A percentile compares a stretch with the other conserved stretches of the same genome.
Conservation (phyloP, 2,797 vertebrate species). For the Sciaenops ocellatus region DNA sequence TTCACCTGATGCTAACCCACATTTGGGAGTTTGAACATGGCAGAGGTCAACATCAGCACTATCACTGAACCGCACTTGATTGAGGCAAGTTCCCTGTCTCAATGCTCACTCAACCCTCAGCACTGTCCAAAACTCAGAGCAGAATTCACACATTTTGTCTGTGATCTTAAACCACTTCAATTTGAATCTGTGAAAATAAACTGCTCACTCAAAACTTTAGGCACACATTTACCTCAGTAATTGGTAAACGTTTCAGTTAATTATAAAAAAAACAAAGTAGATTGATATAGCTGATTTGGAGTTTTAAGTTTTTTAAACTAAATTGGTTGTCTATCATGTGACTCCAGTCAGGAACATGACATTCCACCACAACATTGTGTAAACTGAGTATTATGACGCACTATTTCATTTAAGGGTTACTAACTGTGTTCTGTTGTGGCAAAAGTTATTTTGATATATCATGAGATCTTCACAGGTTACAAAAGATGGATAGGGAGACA, state of each 20-base stretch:
- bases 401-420: background rate
- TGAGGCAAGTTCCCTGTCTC: slow-evolving; percentile 39
- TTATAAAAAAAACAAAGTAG: too few relatives aligned
- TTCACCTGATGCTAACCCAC: slow-evolving; percentile 63
- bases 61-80: slow-evolving; percentile 64
- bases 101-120: slow-evolving; percentile 33
- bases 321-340: background rate
- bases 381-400: background rate
- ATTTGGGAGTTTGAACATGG: slow-evolving; percentile 57
- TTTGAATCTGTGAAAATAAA: background rate
- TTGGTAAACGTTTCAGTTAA: too few relatives aligned
- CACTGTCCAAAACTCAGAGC: background rate
- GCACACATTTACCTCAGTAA: background rate
- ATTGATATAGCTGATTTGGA: background rate
- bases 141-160: slow-evolving; percentile 2
- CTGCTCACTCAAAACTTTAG: background rate
- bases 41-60: slow-evolving; percentile 56
- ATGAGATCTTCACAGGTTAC: background rate
- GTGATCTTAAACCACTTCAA: background rate
- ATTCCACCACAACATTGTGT: background rate
- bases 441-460: background rate
- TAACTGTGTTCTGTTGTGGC: background rate
- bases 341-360: background rate
- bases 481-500: background rate
- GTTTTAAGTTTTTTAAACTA: background rate